Evolutionary conservation across 2,113 vertebrate genomes (phyloP), one percentile per base, ranked within the genome.

Genomic region (Silurus meridionalis): DNA sequence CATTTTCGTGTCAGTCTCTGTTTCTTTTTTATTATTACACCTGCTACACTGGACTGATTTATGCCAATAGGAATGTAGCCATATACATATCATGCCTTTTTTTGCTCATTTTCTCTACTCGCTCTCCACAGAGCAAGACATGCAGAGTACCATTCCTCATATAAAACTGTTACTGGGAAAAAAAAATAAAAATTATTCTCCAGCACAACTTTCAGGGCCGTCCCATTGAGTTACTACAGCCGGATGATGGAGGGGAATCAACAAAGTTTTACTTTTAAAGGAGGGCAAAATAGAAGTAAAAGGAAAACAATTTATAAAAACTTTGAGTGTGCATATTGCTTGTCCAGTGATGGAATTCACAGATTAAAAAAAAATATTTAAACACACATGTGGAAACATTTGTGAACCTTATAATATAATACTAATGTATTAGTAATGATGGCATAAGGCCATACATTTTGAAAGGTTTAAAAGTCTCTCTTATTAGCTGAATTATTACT

Each of bases 311-410:
- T 2, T 1, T 8, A 72, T 48, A 8, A 46, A 46, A 21, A 17
- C 8, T 72, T 19, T 67, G 14, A 82, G n/a, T 55, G 50, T 28
- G 82, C 14, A 66, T 55, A 28, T 83, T 71, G 28, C 25, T 72
- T 75, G 4, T 21, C 46, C 21, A 28, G 58, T 50, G 37, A 48
- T 6, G 19, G 8, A 28, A 25, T 55, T 17, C 82, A 87, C 87
- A 79, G 85, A 86, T 89, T 90, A 75, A 92, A 86, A 74, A 74
- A 37, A 88, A 86, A 57, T 88, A 88, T 87, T 91, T 90, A 91
- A 91, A 89, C 87, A 69, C 87, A 90, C 93, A 93, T 92, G 87
- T 93, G 92, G 91, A 87, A 90, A 86, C 87, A 91, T 81, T 95
- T 94, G 91, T 60, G 71, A 71, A 10, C 52, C 21, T 46, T 92